A percentile compares a stretch with the other conserved stretches of the same genome.
Conservation (phyloP, 2,888 invertebrate species). For the Rotaria magnacalcarata region DNA sequence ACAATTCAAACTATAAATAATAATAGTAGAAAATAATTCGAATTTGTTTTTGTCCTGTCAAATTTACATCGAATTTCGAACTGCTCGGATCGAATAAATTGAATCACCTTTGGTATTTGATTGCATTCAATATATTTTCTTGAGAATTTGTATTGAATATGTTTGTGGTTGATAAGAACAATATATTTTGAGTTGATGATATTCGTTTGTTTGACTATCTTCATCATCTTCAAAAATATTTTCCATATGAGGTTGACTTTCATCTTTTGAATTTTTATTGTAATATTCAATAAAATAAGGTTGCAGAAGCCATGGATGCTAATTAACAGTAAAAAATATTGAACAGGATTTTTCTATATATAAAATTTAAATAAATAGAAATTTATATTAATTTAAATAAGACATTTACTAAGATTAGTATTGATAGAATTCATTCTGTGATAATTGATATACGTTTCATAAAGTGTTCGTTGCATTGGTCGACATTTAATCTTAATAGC, state of each 20-base stretch:
- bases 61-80: neutral
- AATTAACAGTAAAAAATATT: neutral
- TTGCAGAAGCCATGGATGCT: neutral
- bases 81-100: neutral
- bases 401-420: neutral
- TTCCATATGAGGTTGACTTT: neutral
- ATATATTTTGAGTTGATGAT: neutral
- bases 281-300: neutral
- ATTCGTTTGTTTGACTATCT: neutral
- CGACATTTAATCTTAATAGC: neutral
- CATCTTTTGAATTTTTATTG: neutral
- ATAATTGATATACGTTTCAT: neutral
- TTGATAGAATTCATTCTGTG: neutral
- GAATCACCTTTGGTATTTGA: neutral
- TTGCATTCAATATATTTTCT: neutral
- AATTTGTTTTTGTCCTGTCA: neutral
- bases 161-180: neutral
- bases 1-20: slow-evolving; percentile 74
- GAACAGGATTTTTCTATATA: neutral
- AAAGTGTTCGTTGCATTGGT: neutral
- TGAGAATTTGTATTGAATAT: neutral
- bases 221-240: neutral
- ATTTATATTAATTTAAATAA: neutral
- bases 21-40: neutral
- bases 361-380: neutral